phyloP scores from a whole-genome alignment of 2,113 vertebrate genomes.

The Ictalurus furcatus region DNA sequence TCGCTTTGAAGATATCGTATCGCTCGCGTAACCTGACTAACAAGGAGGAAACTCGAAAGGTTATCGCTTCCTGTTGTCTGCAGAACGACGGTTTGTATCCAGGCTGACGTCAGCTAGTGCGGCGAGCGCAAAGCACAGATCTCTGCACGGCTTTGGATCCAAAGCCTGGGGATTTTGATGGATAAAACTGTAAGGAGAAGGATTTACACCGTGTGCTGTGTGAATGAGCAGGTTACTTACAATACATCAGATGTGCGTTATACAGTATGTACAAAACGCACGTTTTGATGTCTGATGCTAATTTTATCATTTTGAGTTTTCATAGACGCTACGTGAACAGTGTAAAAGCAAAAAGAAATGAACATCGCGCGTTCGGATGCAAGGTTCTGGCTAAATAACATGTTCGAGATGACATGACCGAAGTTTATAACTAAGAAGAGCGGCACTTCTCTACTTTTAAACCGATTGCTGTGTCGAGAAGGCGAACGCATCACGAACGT shows the following conservation, averaged over 20 bases:
- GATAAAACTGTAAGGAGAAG: neutral
- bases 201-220: neutral
- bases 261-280: neutral
- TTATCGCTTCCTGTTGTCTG: slow-evolving; percentile 77
- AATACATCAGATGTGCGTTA: no score
- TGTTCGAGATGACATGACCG: neutral
- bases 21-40: slow-evolving; percentile 67
- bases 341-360: neutral
- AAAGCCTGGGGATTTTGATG: slow-evolving; percentile 4
- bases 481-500: neutral
- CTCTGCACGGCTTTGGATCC: slow-evolving; percentile 43
- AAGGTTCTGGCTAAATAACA: neutral
- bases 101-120: slow-evolving; percentile 61
- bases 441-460: neutral
- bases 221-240: neutral
- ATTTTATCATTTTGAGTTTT: neutral
- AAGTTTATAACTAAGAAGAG: neutral
- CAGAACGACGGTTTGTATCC: slow-evolving; percentile 65
- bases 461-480: neutral
- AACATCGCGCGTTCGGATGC: no score
- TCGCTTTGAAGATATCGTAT: slow-evolving; percentile 75
- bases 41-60: slow-evolving; percentile 65
- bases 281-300: neutral
- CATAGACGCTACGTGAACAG: neutral
- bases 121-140: slow-evolving; percentile 50